Percentiles rank a stretch among this genome's conserved stretches.
Conservation (phyloP, 2,797 vertebrate species). For the Oryzias dopingdopingensis region DNA sequence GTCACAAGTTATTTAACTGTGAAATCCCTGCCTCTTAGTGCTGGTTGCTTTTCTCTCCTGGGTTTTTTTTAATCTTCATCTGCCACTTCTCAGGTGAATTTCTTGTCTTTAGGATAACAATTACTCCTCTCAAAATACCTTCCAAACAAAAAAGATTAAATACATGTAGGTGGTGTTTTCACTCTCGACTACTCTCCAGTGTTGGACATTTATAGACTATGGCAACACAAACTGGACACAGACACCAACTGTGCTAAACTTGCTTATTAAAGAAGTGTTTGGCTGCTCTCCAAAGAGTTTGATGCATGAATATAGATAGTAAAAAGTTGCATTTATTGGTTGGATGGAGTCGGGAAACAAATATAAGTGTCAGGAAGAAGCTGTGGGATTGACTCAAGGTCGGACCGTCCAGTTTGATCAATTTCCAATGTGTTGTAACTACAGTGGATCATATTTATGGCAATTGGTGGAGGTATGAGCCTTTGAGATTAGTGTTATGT, state of each 20-base stretch:
- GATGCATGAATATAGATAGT: constrained; percentile 52
- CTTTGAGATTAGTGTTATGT: constrained; percentile 31
- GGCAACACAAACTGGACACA: background rate
- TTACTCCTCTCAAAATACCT: constrained; percentile 29
- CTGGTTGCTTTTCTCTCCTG: constrained; percentile 38
- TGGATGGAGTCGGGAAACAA: constrained; percentile 56
- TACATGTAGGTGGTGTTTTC: too few relatives aligned
- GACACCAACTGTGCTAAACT: constrained; percentile 20
- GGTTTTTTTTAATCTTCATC: constrained; percentile 35
- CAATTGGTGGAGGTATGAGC: constrained; percentile 5
- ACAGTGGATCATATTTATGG: too few relatives aligned
- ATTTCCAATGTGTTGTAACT: constrained; percentile 11
- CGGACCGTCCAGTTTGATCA: constrained; percentile 44
- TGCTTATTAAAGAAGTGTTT: constrained; percentile 35
- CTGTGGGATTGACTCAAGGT: constrained; percentile 49
- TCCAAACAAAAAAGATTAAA: too few relatives aligned
- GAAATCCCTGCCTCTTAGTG: constrained; percentile 41
- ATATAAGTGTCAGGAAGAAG: constrained; percentile 65
- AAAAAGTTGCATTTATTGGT: constrained; percentile 59
- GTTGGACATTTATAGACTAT: too few relatives aligned
- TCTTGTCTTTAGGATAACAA: constrained; percentile 47
- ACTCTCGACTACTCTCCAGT: too few relatives aligned
- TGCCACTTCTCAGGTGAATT: constrained; percentile 57
- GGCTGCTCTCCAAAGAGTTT: constrained; percentile 51
- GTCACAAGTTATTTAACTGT: constrained; percentile 71